Conservation (phyloP, 2,888 invertebrate genomes). For the Eremobia ochroleuca region DNA sequence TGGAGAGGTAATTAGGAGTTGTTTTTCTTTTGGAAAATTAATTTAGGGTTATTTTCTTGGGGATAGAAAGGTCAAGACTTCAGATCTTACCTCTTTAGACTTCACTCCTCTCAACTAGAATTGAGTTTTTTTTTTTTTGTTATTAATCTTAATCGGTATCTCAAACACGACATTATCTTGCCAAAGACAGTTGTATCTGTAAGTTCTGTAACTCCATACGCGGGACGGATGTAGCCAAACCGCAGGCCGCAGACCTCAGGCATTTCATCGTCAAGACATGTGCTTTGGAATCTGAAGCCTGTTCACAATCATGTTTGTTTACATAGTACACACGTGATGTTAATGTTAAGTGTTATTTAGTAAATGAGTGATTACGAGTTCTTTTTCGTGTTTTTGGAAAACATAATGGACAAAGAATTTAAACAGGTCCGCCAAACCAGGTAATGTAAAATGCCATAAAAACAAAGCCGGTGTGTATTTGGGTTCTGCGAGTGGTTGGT, state of each 20-base stretch:
- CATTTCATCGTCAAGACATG: conserved; percentile 46
- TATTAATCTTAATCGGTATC: neutral
- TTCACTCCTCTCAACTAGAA: neutral
- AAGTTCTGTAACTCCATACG: conserved; percentile 41
- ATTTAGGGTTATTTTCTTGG: neutral
- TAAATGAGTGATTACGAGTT: conserved; percentile 25
- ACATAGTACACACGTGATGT: conserved; percentile 30
- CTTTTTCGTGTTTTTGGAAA: conserved; percentile 14
- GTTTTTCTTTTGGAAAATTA: conserved; percentile 16
- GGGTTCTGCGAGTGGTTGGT: conserved; percentile 5
- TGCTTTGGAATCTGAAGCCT: conserved; percentile 53
- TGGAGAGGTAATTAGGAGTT: conserved; percentile 21
- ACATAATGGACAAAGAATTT: conserved; percentile 8
- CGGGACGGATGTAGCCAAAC: conserved; percentile 30
- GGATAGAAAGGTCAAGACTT: neutral
- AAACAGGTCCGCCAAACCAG: neutral
- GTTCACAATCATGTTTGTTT: conserved; percentile 54
- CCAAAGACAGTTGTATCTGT: conserved; percentile 16
- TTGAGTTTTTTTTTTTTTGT: neutral
- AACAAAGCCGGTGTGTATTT: conserved; percentile 2
- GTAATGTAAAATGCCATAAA: conserved; percentile 20
- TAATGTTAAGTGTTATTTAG: conserved; percentile 6
- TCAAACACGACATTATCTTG: neutral
- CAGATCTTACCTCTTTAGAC: conserved; percentile 22
- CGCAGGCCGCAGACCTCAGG: conserved; percentile 57